Conservation (phyloP, 1,140 invertebrate genomes). For the Drosophila micromelanica region DNA sequence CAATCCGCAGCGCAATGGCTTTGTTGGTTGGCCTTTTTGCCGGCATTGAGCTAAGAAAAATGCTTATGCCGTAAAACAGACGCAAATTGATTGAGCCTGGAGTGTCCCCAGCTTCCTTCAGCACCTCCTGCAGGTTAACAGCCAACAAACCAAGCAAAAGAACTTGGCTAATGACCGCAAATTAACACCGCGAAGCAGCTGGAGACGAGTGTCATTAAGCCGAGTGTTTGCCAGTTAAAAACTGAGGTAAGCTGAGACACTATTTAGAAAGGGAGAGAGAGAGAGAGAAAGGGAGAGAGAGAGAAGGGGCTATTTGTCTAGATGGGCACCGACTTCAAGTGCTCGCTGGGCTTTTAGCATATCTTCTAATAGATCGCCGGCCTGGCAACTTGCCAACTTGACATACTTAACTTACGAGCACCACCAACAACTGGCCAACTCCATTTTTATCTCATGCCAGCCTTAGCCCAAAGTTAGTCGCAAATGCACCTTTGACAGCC, state of each 20-base stretch:
- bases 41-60: slow-evolving; percentile 21
- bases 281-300: not conserved
- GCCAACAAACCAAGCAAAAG: slow-evolving; percentile 28
- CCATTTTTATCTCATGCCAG: not conserved
- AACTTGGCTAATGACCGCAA: slow-evolving; percentile 76
- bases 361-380: slow-evolving; percentile 75
- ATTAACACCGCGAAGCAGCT: slow-evolving; percentile 70
- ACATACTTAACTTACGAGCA: slow-evolving; percentile 63
- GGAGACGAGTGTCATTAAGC: slow-evolving; percentile 72
- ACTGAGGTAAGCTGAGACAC: not conserved
- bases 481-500: slow-evolving; percentile 27
- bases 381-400: slow-evolving; percentile 39
- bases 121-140: not conserved
- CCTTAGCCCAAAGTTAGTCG: slow-evolving; percentile 18
- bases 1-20: not conserved
- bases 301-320: not conserved
- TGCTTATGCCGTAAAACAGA: slow-evolving; percentile 42
- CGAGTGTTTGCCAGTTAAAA: slow-evolving; percentile 64
- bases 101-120: slow-evolving; percentile 2
- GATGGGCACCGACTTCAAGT: slow-evolving; percentile 26
- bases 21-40: slow-evolving; percentile 51
- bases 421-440: slow-evolving; percentile 22
- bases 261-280: not conserved
- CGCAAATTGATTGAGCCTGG: slow-evolving; percentile 74
- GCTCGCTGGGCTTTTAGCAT: slow-evolving; percentile 75